Percentiles rank a stretch among this genome's conserved stretches.
These are phyloP conservation scores for Hemithea aestivaria DNA, from an alignment of 2,888 invertebrate species.

Conservation along the genomic window DNA sequence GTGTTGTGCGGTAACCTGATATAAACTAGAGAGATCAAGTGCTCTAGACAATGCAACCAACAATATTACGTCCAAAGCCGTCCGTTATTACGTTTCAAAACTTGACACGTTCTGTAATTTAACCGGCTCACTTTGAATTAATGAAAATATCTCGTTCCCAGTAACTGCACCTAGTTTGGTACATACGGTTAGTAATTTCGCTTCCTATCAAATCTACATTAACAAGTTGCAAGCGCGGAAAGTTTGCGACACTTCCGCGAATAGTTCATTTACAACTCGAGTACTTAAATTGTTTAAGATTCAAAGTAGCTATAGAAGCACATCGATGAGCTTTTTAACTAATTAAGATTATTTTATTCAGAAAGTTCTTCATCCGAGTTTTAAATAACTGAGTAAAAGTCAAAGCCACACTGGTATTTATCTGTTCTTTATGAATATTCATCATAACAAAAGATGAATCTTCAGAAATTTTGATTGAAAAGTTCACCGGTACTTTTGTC, in stretches of 20 bases:
- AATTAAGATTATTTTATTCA: conserved; percentile 13
- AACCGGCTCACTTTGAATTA: conserved; percentile 16
- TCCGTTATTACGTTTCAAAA: conserved; percentile 14
- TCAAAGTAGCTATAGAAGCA: conserved; percentile 23
- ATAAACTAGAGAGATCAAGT: conserved; percentile 18
- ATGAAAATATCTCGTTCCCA: conserved; percentile 14
- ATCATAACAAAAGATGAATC: conserved; percentile 53
- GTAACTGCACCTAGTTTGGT: conserved; percentile 14
- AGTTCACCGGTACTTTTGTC: conserved; percentile 51
- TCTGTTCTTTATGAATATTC: conserved; percentile 48
- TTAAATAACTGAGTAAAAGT: conserved; percentile 20
- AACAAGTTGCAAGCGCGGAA: conserved; percentile 29
- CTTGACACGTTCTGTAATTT: conserved; percentile 17
- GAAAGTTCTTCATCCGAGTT: conserved; percentile 14
- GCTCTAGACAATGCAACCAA: conserved; percentile 13
- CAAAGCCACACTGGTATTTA: conserved; percentile 30
- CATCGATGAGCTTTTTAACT: conserved; percentile 20
- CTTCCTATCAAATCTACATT: conserved; percentile 27
- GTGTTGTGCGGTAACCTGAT: conserved; percentile 15
- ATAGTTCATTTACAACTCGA: conserved; percentile 29
- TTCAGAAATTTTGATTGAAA: conserved; percentile 50
- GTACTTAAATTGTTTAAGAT: conserved; percentile 31
- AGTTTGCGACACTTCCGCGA: conserved; percentile 32
- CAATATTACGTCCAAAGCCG: conserved; percentile 11
- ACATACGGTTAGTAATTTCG: conserved; percentile 18